Evolutionary conservation across 64 coral and sea anemone genomes (phyloP).

Genomic region (Exaiptasia diaphana): DNA sequence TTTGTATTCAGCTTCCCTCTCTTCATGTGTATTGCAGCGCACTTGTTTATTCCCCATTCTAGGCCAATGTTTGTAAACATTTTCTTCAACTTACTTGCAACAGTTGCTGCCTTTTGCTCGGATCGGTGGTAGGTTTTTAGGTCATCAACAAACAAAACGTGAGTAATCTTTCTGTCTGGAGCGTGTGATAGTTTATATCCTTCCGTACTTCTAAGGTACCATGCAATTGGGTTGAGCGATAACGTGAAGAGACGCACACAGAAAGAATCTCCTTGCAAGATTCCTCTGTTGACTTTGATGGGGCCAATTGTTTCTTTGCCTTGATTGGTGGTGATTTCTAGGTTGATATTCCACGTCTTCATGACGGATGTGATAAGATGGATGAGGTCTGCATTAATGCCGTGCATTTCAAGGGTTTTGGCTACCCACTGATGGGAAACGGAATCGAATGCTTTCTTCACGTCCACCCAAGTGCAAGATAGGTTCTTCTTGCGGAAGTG

Average conservation of each 20-base stretch:
- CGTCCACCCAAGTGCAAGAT: not conserved
- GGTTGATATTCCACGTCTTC: slow-evolving; percentile 2
- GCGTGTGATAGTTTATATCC: slow-evolving; percentile 7
- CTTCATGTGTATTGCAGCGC: slow-evolving; percentile 1
- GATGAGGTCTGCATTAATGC: not conserved
- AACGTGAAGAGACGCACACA: not conserved
- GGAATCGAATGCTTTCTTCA: not conserved
- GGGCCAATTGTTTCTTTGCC: slow-evolving; percentile 13
- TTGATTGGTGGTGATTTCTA: slow-evolving; percentile 4
- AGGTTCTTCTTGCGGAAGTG: not conserved
- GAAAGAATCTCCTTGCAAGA: slow-evolving; percentile 11
- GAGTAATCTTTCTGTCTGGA: not conserved
- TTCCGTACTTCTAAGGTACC: not conserved
- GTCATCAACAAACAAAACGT: not conserved
- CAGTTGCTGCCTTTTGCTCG: not conserved
- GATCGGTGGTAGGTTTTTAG: not conserved
- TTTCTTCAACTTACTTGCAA: not conserved
- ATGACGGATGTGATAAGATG: not conserved
- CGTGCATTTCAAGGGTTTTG: slow-evolving; percentile 15
- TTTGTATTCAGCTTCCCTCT: not conserved
- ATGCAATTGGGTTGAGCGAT: slow-evolving; percentile 5
- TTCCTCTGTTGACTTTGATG: slow-evolving; percentile 12
- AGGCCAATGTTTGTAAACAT: not conserved
- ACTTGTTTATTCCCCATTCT: not conserved
- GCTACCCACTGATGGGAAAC: not conserved